These are phyloP conservation scores for Entomobrya multifasciata DNA, from an alignment of 2,888 invertebrate species.

Conservation along the genomic window DNA sequence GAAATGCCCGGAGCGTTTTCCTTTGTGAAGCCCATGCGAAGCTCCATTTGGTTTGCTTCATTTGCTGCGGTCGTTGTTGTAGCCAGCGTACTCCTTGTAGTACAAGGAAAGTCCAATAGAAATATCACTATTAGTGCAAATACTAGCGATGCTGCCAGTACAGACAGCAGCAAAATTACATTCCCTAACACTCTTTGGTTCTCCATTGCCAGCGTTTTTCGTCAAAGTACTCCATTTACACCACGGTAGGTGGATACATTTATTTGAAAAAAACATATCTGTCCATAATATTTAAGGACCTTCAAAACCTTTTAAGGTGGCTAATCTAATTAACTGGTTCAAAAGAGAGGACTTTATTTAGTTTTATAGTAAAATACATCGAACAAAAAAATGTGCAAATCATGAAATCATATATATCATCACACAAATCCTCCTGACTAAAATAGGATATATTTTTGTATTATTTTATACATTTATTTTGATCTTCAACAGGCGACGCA, in stretches of 20 bases:
- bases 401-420: no score
- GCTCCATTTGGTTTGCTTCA: constrained; percentile 77
- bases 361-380: no score
- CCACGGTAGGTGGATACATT: constrained; percentile 77
- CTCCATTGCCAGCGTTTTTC: constrained; percentile 79
- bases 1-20: constrained; percentile 89
- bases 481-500: constrained; percentile 64
- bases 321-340: no score
- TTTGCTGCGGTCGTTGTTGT: constrained; percentile 77
- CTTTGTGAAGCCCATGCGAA: constrained; percentile 82
- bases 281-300: background rate
- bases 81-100: constrained; percentile 77
- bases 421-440: no score
- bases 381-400: no score
- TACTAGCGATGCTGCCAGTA: constrained; percentile 46
- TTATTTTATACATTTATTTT: no score
- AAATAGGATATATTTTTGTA: no score
- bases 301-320: no score
- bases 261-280: constrained; percentile 23
- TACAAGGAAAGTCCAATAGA: constrained; percentile 76
- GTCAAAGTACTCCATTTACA: constrained; percentile 78
- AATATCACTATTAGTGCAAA: constrained; percentile 50
- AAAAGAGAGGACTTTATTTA: no score
- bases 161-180: constrained; percentile 68
- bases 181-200: constrained; percentile 79